A percentile compares a stretch with the other conserved stretches of the same genome.
Evolutionary conservation across 2,797 vertebrate genomes (phyloP).

Genomic region (Lindbergichthys nudifrons): DNA sequence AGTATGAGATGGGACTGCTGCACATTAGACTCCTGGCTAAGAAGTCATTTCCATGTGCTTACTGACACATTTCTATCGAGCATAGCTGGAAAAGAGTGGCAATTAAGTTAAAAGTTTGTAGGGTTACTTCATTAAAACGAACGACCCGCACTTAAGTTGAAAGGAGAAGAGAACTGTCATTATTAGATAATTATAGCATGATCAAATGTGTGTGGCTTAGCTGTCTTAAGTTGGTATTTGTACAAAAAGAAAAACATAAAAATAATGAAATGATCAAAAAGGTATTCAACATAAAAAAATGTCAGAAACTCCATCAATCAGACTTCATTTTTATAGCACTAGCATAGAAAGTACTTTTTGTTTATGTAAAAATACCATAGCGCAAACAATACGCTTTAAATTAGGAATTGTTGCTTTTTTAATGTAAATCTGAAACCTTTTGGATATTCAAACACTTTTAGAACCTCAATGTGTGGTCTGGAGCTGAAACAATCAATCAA

Average conservation of each 20-base stretch:
- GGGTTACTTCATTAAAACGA: not conserved
- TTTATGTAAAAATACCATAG: not conserved
- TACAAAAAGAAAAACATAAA: not conserved
- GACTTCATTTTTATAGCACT: too few relatives aligned
- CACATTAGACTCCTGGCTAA: slow-evolving; percentile 47
- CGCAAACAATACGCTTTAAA: not conserved
- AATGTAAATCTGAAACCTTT: not conserved
- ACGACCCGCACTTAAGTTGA: not conserved
- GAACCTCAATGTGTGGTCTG: not conserved
- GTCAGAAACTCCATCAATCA: too few relatives aligned
- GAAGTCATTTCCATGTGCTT: slow-evolving; percentile 33
- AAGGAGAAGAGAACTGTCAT: not conserved
- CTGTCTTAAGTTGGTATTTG: not conserved
- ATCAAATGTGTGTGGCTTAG: not conserved
- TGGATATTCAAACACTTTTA: not conserved
- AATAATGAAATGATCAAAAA: not conserved
- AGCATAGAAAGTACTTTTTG: not conserved
- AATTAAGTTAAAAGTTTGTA: slow-evolving; percentile 4
- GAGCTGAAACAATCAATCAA: not conserved
- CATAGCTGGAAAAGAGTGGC: slow-evolving; percentile 3
- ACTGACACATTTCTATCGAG: slow-evolving; percentile 23
- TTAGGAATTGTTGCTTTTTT: not conserved
- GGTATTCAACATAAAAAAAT: not conserved
- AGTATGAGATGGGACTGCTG: slow-evolving; percentile 52
- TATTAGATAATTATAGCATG: too few relatives aligned